A percentile compares a stretch with the other conserved stretches of the same genome.
Evolutionary conservation across 2,113 vertebrate genomes (phyloP).

Genomic region (Psettodes erumei): DNA sequence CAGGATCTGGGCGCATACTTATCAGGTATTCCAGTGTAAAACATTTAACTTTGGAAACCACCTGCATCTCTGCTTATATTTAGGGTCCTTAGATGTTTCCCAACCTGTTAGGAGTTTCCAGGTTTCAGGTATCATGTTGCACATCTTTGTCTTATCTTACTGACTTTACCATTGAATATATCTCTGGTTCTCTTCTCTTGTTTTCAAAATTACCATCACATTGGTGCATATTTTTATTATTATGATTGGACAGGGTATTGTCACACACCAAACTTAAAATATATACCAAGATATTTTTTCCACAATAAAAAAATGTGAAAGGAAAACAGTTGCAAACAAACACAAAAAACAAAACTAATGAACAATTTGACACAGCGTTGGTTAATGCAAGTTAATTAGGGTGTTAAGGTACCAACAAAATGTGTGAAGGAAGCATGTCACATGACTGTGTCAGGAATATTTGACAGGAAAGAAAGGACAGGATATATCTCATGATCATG

Average conservation of each 20-base stretch:
- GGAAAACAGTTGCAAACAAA: neutral
- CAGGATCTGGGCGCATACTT: neutral
- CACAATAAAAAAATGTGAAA: neutral
- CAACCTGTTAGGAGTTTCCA: neutral
- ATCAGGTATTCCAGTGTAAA: neutral
- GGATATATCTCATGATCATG: neutral
- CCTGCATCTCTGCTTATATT: neutral
- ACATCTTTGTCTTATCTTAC: too few relatives aligned
- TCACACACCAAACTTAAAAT: neutral
- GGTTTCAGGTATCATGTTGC: neutral
- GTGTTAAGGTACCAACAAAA: neutral
- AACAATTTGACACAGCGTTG: neutral
- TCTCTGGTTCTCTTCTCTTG: too few relatives aligned
- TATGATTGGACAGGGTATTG: neutral
- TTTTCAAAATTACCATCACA: too few relatives aligned
- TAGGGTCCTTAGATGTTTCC: neutral
- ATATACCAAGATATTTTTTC: too few relatives aligned
- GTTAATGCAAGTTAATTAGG: neutral
- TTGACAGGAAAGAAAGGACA: neutral
- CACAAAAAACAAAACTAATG: too few relatives aligned
- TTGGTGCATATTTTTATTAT: neutral
- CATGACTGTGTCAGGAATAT: neutral
- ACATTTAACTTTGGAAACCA: neutral
- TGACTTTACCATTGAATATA: too few relatives aligned
- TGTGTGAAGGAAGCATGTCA: neutral